These are phyloP conservation scores for Teleogryllus oceanicus DNA, from an alignment of 2,888 invertebrate species.

Conservation along the genomic window DNA sequence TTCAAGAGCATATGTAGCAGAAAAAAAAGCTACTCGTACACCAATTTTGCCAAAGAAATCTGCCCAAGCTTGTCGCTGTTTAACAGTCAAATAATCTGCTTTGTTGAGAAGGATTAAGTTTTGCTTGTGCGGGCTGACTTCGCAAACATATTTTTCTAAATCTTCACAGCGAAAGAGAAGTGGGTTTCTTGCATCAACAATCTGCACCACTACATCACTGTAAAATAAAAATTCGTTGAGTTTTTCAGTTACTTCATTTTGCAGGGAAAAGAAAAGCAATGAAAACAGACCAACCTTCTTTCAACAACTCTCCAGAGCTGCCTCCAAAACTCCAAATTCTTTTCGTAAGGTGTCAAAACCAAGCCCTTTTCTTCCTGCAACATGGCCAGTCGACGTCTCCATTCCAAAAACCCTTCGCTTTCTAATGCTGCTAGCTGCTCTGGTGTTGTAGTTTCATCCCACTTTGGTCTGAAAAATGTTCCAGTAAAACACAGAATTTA, in stretches of 20 bases:
- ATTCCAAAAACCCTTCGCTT: constrained; percentile 79
- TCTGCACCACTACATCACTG: constrained; percentile 88
- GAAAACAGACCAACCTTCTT: constrained; percentile 51
- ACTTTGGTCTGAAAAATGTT: constrained; percentile 63
- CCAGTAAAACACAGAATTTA: neutral
- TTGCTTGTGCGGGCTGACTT: constrained; percentile 66
- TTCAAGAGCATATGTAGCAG: constrained; percentile 58
- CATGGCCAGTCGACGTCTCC: constrained; percentile 79
- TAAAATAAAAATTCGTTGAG: too few relatives aligned
- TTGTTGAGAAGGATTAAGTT: constrained; percentile 91
- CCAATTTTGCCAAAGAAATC: constrained; percentile 71
- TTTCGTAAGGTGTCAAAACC: constrained; percentile 92
- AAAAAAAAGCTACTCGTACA: constrained; percentile 83
- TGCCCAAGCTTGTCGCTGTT: constrained; percentile 81
- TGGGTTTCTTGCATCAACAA: constrained; percentile 96
- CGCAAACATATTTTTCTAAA: constrained; percentile 79
- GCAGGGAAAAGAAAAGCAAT: neutral
- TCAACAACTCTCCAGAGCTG: constrained; percentile 99
- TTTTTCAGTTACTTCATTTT: too few relatives aligned
- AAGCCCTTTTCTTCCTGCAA: constrained; percentile 76
- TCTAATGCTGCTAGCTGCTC: constrained; percentile 79
- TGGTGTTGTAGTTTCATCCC: constrained; percentile 70
- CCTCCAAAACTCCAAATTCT: constrained; percentile 96
- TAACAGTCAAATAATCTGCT: constrained; percentile 80
- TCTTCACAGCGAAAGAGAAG: constrained; percentile 89